These are phyloP conservation scores for Origma solitaria DNA, from an alignment of 2,113 vertebrate genomes.

Conservation along the genomic window DNA sequence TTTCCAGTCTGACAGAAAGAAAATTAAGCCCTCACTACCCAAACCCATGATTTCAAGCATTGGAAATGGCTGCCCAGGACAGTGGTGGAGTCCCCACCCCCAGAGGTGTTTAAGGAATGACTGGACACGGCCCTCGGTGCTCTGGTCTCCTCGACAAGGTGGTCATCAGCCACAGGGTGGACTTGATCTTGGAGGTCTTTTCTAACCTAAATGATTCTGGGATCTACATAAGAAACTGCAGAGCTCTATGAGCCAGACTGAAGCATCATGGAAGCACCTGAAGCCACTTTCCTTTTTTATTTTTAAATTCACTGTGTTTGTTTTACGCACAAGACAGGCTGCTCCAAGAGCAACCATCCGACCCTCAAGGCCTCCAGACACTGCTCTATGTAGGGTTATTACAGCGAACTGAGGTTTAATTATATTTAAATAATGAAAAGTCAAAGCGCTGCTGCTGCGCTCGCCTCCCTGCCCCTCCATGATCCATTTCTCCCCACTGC, in stretches of 20 bases:
- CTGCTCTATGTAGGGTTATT: accelerated
- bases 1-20: background rate
- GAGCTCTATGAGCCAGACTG: background rate
- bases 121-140: background rate
- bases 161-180: background rate
- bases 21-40: background rate
- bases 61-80: background rate
- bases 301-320: background rate
- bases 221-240: background rate
- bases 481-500: background rate
- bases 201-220: background rate
- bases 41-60: background rate
- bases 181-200: background rate
- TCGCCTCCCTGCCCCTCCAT: background rate
- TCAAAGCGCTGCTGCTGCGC: background rate
- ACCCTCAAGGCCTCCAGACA: background rate
- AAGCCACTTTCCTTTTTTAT: background rate
- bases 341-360: background rate
- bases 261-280: background rate
- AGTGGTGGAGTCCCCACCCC: background rate
- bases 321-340: background rate
- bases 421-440: background rate
- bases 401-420: background rate
- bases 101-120: background rate
- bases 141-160: background rate